A percentile compares a stretch with the other conserved stretches of the same genome.
These are phyloP conservation scores for Tiliacea aurago DNA, from an alignment of 2,888 invertebrate species.

Conservation along the genomic window DNA sequence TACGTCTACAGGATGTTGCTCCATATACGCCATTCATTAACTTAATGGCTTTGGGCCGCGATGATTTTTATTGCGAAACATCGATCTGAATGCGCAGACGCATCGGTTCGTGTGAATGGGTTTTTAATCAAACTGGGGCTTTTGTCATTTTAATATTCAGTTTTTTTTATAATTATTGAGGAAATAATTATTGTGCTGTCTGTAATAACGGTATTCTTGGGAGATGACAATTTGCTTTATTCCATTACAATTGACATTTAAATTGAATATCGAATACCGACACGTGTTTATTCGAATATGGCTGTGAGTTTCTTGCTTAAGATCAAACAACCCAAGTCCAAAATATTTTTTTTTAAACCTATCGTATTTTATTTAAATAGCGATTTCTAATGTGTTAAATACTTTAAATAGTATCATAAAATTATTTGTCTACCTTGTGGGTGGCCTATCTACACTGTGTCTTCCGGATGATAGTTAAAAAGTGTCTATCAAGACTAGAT, in stretches of 20 bases:
- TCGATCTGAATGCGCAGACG: slow-evolving; percentile 69
- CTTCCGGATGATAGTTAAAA: background rate
- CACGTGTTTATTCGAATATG: background rate
- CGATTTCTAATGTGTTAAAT: background rate
- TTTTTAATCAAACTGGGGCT: slow-evolving; percentile 64
- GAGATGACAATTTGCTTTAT: slow-evolving; percentile 24
- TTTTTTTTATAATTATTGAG: slow-evolving; percentile 17
- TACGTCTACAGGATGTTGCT: slow-evolving; percentile 87
- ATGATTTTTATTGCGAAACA: slow-evolving; percentile 83
- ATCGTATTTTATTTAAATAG: too few species aligned
- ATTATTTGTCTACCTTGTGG: background rate
- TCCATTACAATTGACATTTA: background rate
- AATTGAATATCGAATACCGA: background rate
- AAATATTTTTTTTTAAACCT: too few species aligned
- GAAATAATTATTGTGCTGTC: slow-evolving; percentile 20
- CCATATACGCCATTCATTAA: slow-evolving; percentile 87
- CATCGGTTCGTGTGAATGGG: slow-evolving; percentile 56
- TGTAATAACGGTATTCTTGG: slow-evolving; percentile 8
- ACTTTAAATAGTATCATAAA: background rate
- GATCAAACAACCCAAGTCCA: background rate
- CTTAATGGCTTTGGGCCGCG: slow-evolving; percentile 80
- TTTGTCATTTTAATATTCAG: slow-evolving; percentile 51
- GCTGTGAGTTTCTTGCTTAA: background rate
- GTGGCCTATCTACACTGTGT: background rate
- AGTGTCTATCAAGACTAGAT: slow-evolving; percentile 20